Evolutionary conservation across 2,797 vertebrate genomes (phyloP), one percentile per base, ranked within the genome.

Genomic region (Eurystomus glaucurus): DNA sequence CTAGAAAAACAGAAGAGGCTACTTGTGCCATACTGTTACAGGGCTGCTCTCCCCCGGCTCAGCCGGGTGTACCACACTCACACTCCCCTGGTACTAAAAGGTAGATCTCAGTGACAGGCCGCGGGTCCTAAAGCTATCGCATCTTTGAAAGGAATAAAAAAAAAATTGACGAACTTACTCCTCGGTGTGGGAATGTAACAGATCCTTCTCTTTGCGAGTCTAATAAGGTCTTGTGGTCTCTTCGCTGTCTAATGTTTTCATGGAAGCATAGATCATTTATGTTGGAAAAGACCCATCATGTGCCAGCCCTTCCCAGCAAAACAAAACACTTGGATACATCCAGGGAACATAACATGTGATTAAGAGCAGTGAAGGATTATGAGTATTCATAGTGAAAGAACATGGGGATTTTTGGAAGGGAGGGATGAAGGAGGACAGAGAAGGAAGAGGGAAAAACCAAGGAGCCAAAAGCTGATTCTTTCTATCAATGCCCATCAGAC

Each of bases 1-100:
- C 76, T 14, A 72, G 77, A 81, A 92, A 94, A 94, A 64, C 62
- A 57, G 55, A 77, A 92, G 88, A 70, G 62, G 43, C 28, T 90
- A 23, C 58, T 76, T 52, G 66, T 87, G 76, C 54, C 82, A 41
- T 35, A 58, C 21, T 3, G 33, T 66, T 58, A 64, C 51, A 84
- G 58, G 70, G 48, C 51, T 72, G 60, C 71, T 85, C 68, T 88
- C 68, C 64, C 68, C 2, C 5, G 72, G 61, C 69, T 84, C 7
- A 1, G 66, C 41, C 41, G 16, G 41, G 55, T 35, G 16, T 41
- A 61, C 22, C 71, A 62, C 50, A 50, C 29, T 54, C 20, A 6
- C 31, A 22, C 13, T 28, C 50, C n/a, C 29, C 5, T 0, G 2
- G 16, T 41, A 82, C 14, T n/a, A 88, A 88, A 95, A 85, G 41